Conservation (phyloP, 2,113 vertebrate genomes). For the Alethe diademata region DNA sequence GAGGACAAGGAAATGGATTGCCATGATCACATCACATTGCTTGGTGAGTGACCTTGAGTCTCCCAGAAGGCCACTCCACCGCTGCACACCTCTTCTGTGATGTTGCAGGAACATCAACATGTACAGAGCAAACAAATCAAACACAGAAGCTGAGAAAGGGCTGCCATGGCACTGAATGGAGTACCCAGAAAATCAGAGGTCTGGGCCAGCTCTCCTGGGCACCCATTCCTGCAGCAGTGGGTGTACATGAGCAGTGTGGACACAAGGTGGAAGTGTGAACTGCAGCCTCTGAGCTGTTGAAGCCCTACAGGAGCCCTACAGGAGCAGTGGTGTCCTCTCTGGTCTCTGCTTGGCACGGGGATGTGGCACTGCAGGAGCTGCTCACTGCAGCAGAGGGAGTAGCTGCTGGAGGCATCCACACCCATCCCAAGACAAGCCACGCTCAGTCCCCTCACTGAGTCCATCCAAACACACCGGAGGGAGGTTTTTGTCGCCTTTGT, state of each 20-base stretch:
- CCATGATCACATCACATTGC: not conserved
- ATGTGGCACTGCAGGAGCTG: not conserved
- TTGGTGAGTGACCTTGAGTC: not conserved
- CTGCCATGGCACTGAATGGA: not conserved
- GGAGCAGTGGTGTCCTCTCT: not conserved
- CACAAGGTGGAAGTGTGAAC: not conserved
- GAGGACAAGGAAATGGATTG: not conserved
- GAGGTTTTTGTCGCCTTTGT: not conserved
- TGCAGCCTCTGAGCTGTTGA: not conserved
- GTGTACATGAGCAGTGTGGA: rapidly evolving
- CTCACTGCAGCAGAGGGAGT: not conserved
- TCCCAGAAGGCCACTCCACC: not conserved
- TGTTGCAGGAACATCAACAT: not conserved
- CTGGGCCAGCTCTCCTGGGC: not conserved
- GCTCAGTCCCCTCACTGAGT: not conserved
- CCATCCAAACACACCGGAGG: not conserved
- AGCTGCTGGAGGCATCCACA: not conserved
- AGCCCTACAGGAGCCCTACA: not conserved
- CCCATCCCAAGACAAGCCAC: not conserved
- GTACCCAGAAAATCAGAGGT: not conserved
- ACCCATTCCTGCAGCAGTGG: not conserved
- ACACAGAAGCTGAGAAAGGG: not conserved
- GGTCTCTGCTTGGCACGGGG: not conserved
- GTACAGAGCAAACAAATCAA: not conserved
- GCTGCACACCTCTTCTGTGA: not conserved